A percentile compares a stretch with the other conserved stretches of the same genome.
phyloP scores from a whole-genome alignment of 2,113 vertebrate genomes.

The Suricata suricatta region DNA sequence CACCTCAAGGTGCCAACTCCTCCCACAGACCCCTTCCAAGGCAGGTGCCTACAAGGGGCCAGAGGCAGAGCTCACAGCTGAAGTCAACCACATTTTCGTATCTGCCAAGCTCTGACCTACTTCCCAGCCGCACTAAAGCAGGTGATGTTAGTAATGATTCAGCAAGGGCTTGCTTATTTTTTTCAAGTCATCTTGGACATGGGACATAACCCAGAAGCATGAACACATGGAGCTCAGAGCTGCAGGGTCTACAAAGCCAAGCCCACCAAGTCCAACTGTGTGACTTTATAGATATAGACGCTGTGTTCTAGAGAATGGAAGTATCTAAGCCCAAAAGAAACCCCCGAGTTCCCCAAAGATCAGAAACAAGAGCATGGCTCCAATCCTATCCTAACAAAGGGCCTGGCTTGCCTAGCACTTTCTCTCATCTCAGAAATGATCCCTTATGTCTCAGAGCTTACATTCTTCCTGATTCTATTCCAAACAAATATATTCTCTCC shows the following conservation, averaged over 20 bases:
- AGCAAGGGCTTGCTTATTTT: background rate
- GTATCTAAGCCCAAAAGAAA: background rate
- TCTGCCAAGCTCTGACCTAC: conserved; percentile 68
- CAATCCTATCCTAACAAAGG: background rate
- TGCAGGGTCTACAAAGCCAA: background rate
- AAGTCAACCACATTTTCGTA: conserved; percentile 43
- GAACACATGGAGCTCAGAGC: background rate
- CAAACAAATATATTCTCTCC: background rate
- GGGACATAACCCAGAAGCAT: background rate
- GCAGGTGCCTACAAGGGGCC: conserved; percentile 41
- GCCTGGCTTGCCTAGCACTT: background rate
- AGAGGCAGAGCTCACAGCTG: conserved; percentile 32
- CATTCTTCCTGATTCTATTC: background rate
- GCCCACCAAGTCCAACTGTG: background rate
- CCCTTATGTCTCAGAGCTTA: background rate
- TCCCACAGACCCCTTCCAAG: background rate
- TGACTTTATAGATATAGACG: background rate
- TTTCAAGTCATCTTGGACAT: background rate
- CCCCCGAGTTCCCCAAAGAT: background rate
- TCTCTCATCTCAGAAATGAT: background rate
- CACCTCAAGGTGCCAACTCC: background rate
- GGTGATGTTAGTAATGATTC: conserved; percentile 55
- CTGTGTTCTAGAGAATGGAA: background rate
- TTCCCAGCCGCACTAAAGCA: conserved; percentile 64
- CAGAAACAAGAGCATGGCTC: background rate